Conservation (phyloP, 2,797 vertebrate species). For the Meriones psammophilus region DNA sequence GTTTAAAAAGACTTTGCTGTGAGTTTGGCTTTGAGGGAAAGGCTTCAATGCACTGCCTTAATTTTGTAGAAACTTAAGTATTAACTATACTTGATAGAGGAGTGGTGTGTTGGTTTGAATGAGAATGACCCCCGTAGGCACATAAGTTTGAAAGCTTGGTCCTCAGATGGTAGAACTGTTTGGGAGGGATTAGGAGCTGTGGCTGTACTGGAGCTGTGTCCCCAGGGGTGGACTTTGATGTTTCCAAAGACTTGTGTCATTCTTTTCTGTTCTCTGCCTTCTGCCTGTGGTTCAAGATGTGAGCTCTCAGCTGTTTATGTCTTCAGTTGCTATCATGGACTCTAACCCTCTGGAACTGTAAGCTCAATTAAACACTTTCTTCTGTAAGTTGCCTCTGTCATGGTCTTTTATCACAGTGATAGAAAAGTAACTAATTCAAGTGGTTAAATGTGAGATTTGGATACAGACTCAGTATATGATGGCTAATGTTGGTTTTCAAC, state of each 20-base stretch:
- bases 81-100: background rate
- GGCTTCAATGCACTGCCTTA: slow-evolving; percentile 53
- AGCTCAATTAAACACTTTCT: background rate
- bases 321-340: background rate
- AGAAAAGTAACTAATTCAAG: background rate
- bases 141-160: background rate
- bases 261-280: background rate
- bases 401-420: background rate
- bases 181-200: background rate
- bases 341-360: background rate
- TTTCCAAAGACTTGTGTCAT: background rate
- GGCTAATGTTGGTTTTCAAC: background rate
- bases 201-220: background rate
- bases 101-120: background rate
- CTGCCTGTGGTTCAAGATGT: background rate
- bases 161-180: background rate
- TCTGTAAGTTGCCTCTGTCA: background rate
- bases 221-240: background rate
- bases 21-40: slow-evolving; percentile 41
- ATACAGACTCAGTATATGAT: background rate
- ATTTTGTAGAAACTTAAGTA: slow-evolving; percentile 41
- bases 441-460: slow-evolving; percentile 25
- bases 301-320: background rate
- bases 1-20: slow-evolving; percentile 39
- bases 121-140: background rate